A percentile compares a stretch with the other conserved stretches of the same genome.
Evolutionary conservation across 2,797 vertebrate genomes (phyloP).

Genomic region (Pseudochromis fuscus): DNA sequence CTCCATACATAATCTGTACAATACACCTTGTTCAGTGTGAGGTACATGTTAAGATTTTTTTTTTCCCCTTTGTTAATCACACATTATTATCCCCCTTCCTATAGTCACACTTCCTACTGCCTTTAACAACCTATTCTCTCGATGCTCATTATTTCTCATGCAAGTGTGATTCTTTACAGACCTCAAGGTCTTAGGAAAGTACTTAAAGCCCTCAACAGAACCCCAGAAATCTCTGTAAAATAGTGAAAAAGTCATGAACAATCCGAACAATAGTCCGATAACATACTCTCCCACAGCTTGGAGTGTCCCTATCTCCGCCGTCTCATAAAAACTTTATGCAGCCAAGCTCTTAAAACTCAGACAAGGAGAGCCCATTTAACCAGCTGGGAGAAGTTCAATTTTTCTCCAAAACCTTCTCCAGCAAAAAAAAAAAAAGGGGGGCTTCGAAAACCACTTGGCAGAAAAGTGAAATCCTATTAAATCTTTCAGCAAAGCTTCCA

Average conservation of each 20-base stretch:
- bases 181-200: slow-evolving; percentile 45
- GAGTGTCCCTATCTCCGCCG: slow-evolving; percentile 63
- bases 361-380: slow-evolving; percentile 69
- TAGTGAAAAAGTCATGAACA: slow-evolving; percentile 45
- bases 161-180: slow-evolving; percentile 51
- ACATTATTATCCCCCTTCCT: slow-evolving; percentile 16
- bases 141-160: slow-evolving; percentile 57
- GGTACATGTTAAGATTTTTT: slow-evolving; percentile 20
- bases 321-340: slow-evolving; percentile 79
- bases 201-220: slow-evolving; percentile 54
- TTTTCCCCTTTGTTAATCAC: slow-evolving; percentile 28
- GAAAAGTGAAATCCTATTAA: slow-evolving; percentile 73
- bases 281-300: slow-evolving; percentile 55
- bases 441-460: slow-evolving; percentile 56
- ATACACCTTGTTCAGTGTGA: neutral
- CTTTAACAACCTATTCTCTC: slow-evolving; percentile 40
- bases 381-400: slow-evolving; percentile 71
- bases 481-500: slow-evolving; percentile 72
- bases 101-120: slow-evolving; percentile 10
- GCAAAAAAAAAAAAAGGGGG: slow-evolving; percentile 28
- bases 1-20: neutral
- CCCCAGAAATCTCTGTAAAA: slow-evolving; percentile 56
- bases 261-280: slow-evolving; percentile 69
- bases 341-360: slow-evolving; percentile 74
- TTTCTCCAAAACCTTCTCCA: slow-evolving; percentile 47